Conservation (phyloP, 2,888 invertebrate genomes). For the Pseudeuparius sepicola region DNA sequence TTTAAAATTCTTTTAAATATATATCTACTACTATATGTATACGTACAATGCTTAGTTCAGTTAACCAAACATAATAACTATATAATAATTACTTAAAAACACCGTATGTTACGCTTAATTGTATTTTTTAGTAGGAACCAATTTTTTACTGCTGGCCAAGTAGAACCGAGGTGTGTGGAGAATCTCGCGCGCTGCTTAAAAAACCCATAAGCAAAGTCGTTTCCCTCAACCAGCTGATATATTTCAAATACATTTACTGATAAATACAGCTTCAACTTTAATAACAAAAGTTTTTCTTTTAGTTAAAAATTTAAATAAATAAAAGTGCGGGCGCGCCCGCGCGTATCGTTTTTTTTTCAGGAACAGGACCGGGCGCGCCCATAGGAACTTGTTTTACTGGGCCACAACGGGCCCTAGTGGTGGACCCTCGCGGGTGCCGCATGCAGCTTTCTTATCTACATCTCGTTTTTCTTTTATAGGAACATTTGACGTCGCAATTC, state of each 20-base stretch:
- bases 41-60: constrained; percentile 41
- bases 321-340: too few relatives aligned
- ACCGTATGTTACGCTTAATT: constrained; percentile 32
- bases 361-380: constrained; percentile 37
- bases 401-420: constrained; percentile 34
- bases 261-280: constrained; percentile 42
- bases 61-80: constrained; percentile 41
- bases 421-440: constrained; percentile 37
- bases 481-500: constrained; percentile 40
- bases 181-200: too few relatives aligned
- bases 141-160: constrained; percentile 37
- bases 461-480: constrained; percentile 38
- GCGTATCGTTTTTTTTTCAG: constrained; percentile 32
- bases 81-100: constrained; percentile 40
- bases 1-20: constrained; percentile 37
- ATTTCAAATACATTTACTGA: constrained; percentile 38
- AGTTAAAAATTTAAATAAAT: constrained; percentile 42
- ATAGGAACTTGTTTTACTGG: constrained; percentile 44
- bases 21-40: constrained; percentile 41
- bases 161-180: constrained; percentile 11
- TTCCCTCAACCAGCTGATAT: constrained; percentile 38
- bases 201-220: constrained; percentile 15
- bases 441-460: constrained; percentile 38
- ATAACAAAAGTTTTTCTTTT: constrained; percentile 38
- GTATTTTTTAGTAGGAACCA: constrained; percentile 40